A percentile compares a stretch with the other conserved stretches of the same genome.
phyloP scores from a whole-genome alignment of 2,113 vertebrate species.

The Cairina moschata region DNA sequence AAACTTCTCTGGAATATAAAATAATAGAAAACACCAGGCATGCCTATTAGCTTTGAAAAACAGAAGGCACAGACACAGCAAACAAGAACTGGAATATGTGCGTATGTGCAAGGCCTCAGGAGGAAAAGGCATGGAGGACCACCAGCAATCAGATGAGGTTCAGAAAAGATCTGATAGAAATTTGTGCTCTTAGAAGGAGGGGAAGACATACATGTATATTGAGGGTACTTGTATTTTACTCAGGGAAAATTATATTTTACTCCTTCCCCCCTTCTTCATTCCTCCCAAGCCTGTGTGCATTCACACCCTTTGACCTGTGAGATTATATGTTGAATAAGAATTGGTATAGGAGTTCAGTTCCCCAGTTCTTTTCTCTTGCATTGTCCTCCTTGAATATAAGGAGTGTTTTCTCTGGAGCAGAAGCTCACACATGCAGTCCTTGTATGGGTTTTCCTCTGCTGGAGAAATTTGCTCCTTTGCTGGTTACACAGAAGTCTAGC shows the following conservation, averaged over 20 bases:
- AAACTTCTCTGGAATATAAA: conserved; percentile 22
- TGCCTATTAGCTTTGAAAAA: conserved; percentile 37
- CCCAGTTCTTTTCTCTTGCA: neutral
- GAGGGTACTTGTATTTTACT: neutral
- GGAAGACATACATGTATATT: neutral
- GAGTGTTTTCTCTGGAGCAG: neutral
- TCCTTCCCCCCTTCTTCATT: neutral
- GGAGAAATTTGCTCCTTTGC: neutral
- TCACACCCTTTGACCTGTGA: neutral
- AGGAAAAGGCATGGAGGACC: neutral
- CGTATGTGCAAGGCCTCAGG: neutral
- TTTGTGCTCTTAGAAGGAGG: neutral
- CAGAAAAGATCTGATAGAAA: neutral
- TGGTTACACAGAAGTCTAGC: neutral
- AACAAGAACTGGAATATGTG: neutral
- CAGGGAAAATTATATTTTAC: neutral
- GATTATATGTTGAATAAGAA: neutral
- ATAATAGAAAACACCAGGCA: neutral
- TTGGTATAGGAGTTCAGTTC: neutral
- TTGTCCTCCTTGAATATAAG: neutral
- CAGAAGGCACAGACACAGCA: neutral
- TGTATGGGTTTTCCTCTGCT: neutral
- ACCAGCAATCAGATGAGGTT: neutral
- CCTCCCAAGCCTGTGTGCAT: rapidly evolving
- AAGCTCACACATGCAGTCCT: neutral